Percentiles rank a stretch among this genome's conserved stretches.
Conservation (phyloP, 2,888 invertebrate genomes). For the Calameuta idolon region DNA sequence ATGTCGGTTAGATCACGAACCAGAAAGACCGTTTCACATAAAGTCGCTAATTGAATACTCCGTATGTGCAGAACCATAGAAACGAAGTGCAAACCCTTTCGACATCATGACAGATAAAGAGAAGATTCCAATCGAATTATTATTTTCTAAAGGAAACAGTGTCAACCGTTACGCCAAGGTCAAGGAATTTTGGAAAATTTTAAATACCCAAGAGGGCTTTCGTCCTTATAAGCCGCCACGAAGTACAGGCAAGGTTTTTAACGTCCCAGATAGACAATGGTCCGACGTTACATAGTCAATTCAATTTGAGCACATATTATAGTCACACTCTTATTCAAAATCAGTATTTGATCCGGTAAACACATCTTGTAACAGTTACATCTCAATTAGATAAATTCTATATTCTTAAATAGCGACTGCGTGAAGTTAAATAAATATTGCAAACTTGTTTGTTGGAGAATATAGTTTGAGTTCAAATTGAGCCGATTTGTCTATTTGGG, state of each 20-base stretch:
- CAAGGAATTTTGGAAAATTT: conserved; percentile 32
- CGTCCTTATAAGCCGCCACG: conserved; percentile 22
- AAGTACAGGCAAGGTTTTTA: neutral
- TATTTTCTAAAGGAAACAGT: conserved; percentile 26
- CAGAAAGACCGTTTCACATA: neutral
- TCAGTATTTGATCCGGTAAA: neutral
- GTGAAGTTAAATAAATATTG: no score
- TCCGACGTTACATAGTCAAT: neutral
- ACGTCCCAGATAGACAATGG: neutral
- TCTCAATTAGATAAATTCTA: no score
- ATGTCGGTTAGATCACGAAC: neutral
- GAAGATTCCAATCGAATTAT: conserved; percentile 24
- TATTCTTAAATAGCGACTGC: neutral
- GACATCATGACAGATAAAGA: conserved; percentile 14
- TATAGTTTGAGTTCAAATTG: neutral
- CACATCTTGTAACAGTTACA: neutral
- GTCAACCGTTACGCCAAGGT: conserved; percentile 27
- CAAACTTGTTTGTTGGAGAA: neutral
- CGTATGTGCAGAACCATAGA: neutral
- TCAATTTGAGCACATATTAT: neutral
- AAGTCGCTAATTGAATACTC: neutral
- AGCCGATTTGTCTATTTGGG: neutral
- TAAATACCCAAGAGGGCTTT: conserved; percentile 22
- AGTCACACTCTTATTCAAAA: neutral
- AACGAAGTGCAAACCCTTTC: neutral